Conservation (phyloP, 2,888 invertebrate genomes). For the Leistus spinibarbis region DNA sequence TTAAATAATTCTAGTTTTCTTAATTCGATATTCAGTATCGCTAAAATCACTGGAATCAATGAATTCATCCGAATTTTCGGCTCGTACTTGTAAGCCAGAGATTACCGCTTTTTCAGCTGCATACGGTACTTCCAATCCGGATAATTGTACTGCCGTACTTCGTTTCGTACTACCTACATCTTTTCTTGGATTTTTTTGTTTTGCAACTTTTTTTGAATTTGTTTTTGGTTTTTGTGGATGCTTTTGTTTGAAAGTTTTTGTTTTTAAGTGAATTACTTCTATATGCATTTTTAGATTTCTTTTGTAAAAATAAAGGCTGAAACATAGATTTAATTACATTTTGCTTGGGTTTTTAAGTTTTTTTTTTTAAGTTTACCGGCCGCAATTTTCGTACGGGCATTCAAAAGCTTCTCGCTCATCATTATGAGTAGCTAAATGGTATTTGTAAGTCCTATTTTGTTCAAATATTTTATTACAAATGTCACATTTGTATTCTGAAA, state of each 20-base stretch:
- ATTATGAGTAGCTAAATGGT: slow-evolving; percentile 12
- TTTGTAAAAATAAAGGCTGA: slow-evolving; percentile 29
- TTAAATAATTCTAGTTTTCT: slow-evolving; percentile 3
- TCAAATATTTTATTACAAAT: slow-evolving; percentile 17
- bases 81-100: slow-evolving; percentile 34
- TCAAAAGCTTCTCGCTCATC: slow-evolving; percentile 12
- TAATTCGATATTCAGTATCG: slow-evolving; percentile 8
- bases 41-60: slow-evolving; percentile 21
- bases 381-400: slow-evolving; percentile 23
- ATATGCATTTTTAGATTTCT: slow-evolving; percentile 16
- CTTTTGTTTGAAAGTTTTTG: slow-evolving; percentile 29
- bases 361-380: not conserved
- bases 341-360: not conserved
- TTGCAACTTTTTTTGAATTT: slow-evolving; percentile 19
- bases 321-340: not conserved
- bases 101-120: slow-evolving; percentile 40
- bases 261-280: slow-evolving; percentile 12
- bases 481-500: slow-evolving; percentile 15
- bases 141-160: slow-evolving; percentile 41
- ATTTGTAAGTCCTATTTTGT: slow-evolving; percentile 1
- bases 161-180: slow-evolving; percentile 40
- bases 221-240: slow-evolving; percentile 28
- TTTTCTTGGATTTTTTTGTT: slow-evolving; percentile 36
- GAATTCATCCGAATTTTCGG: slow-evolving; percentile 7
- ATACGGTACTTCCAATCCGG: slow-evolving; percentile 37